Evolutionary conservation across 2,888 invertebrate genomes (phyloP), one percentile per base, ranked within the genome.

Genomic region (Pammene fasciana): DNA sequence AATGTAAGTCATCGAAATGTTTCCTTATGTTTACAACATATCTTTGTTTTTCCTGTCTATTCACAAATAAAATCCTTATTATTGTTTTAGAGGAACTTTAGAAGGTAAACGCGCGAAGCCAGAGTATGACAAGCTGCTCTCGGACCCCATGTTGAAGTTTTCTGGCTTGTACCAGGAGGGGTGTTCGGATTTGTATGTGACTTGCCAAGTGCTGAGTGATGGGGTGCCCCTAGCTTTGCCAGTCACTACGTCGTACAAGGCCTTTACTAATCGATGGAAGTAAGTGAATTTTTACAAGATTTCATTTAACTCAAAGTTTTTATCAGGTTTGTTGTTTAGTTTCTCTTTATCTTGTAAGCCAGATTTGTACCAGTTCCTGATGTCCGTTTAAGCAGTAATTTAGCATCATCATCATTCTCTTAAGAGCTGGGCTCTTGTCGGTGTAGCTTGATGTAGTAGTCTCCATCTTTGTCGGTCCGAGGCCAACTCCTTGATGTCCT

Each of bases 231-330:
- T 99, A 2, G 96, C 97, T 14, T 88, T 98, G 73, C 97, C 98
- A 0, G 96, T 98, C 13, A 95, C 95, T 48, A 98, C 98, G 1
- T 96, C 98, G 0, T 98, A 98, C 82, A 99, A 99, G 87, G 94
- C 97, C 1, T 99, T 99, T 82, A 96, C 96, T 26, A 97, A 96
- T 66, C 93, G 99, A 78, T 99, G 98, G 98, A 97, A 97, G 97
- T 97, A 93, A 93, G 95, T 93, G 36, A 54, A 38, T 38, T 6
- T 26, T 26, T 26, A 26, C 26, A 26, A 4, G 26, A 1, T 26
- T 26, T 26, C 4, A 26, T 26, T 26, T 26, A 26, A 26, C 26
- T 26, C 26, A 4, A 1, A 26, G 26, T 1, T 4, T 26, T 26
- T 26, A 4, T 26, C 26, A 26, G 26, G 26, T 26, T 26, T 26